Conservation (phyloP, 2,113 vertebrate species). For the Istiophorus platypterus region DNA sequence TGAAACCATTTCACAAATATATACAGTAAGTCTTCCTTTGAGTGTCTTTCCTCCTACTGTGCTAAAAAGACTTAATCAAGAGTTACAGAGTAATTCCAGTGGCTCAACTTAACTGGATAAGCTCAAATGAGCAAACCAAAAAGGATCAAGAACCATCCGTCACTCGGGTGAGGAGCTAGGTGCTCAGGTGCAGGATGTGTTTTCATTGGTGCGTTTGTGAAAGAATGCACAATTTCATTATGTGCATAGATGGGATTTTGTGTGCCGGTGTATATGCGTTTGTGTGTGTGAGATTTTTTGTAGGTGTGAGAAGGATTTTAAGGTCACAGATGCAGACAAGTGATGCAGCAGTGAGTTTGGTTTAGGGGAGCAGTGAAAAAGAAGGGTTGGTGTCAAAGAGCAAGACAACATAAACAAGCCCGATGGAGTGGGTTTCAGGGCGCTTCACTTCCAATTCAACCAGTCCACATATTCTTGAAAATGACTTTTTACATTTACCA, state of each 20-base stretch:
- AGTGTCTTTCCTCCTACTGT: conserved; percentile 13
- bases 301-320: conserved; percentile 15
- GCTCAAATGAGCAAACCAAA: conserved; percentile 41
- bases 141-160: conserved; percentile 40
- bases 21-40: neutral
- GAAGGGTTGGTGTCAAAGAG: conserved; percentile 9
- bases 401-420: conserved; percentile 21
- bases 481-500: too few species aligned
- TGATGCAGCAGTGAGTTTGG: conserved; percentile 22
- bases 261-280: neutral
- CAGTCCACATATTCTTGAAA: neutral
- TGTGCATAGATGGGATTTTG: conserved; percentile 12
- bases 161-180: conserved; percentile 33
- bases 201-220: conserved; percentile 11
- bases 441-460: conserved; percentile 52
- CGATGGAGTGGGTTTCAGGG: conserved; percentile 51
- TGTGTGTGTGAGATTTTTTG: conserved; percentile 7
- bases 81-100: conserved; percentile 40
- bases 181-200: conserved; percentile 30
- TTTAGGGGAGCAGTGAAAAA: conserved; percentile 6
- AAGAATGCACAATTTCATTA: conserved; percentile 36
- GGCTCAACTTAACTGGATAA: conserved; percentile 44
- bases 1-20: too few species aligned
- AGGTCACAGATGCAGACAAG: conserved; percentile 46
- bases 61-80: conserved; percentile 36